These are phyloP conservation scores for Apotomis capreana DNA, from an alignment of 2,888 invertebrate genomes.

Conservation along the genomic window DNA sequence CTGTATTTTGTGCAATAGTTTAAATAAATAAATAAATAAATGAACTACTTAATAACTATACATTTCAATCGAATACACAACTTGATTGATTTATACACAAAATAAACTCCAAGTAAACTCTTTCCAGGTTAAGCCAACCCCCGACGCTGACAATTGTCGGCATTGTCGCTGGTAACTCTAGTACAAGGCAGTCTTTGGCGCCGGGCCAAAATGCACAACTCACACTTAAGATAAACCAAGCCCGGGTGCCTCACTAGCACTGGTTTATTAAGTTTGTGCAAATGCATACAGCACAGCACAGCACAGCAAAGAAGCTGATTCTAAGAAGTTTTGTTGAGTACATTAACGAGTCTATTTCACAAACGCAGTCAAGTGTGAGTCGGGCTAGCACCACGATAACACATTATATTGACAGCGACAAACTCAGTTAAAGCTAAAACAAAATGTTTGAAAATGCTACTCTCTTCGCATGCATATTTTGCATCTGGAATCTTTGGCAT, in stretches of 20 bases:
- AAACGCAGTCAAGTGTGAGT: too few relatives aligned
- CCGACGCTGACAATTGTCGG: slow-evolving; percentile 2
- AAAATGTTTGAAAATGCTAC: too few relatives aligned
- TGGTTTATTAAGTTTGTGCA: slow-evolving; percentile 12
- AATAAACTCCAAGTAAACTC: neutral
- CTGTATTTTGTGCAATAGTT: too few relatives aligned
- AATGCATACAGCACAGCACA: neutral
- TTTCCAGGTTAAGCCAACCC: slow-evolving; percentile 6
- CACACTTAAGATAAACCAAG: slow-evolving; percentile 8
- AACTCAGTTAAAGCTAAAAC: too few relatives aligned
- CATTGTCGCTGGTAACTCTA: too few relatives aligned
- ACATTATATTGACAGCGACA: too few relatives aligned
- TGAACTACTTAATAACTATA: too few relatives aligned
- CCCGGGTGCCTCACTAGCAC: slow-evolving; percentile 7
- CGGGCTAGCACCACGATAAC: too few relatives aligned
- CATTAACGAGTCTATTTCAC: neutral
- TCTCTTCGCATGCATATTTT: too few relatives aligned
- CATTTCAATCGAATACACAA: too few relatives aligned
- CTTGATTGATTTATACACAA: neutral
- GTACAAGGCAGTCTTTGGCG: slow-evolving; percentile 20
- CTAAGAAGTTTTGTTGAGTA: neutral
- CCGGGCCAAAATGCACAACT: slow-evolving; percentile 5
- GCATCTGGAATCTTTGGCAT: too few relatives aligned
- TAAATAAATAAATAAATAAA: too few relatives aligned
- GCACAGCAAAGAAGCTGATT: neutral